Percentiles rank a stretch among this genome's conserved stretches.
Evolutionary conservation across 2,888 invertebrate species (phyloP).

Genomic region (Cantharis rufa): DNA sequence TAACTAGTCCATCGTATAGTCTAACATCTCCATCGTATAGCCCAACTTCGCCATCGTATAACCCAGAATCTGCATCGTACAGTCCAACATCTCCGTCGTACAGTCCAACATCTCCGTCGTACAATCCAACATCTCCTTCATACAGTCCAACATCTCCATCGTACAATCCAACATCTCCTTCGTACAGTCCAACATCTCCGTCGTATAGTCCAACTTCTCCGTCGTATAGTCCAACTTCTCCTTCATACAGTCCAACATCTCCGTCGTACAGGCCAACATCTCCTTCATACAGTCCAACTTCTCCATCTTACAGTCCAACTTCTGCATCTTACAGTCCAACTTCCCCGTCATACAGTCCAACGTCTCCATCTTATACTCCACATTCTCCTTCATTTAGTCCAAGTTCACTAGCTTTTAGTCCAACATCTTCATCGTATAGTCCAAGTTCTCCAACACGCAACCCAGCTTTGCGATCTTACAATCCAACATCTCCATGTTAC

Average conservation of each 20-base stretch:
- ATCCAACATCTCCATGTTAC: constrained; percentile 66
- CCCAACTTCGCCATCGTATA: neutral
- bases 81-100: constrained; percentile 44
- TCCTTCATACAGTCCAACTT: constrained; percentile 70
- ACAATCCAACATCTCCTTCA: constrained; percentile 74
- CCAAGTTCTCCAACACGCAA: constrained; percentile 78
- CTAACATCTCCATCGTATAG: constrained; percentile 54
- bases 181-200: constrained; percentile 74
- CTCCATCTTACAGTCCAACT: constrained; percentile 73
- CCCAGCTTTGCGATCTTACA: constrained; percentile 64
- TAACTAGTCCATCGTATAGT: constrained; percentile 67
- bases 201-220: constrained; percentile 66
- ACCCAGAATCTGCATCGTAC: neutral
- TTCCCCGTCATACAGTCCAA: constrained; percentile 69
- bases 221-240: constrained; percentile 73
- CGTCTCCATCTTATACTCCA: constrained; percentile 73
- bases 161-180: constrained; percentile 77
- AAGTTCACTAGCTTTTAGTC: constrained; percentile 79
- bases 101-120: constrained; percentile 70
- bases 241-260: constrained; percentile 72
- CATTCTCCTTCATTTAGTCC: constrained; percentile 68
- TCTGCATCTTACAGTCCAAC: constrained; percentile 72
- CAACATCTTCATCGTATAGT: constrained; percentile 77
- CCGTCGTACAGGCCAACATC: constrained; percentile 71
- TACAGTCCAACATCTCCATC: constrained; percentile 63